phyloP scores from a whole-genome alignment of 2,888 invertebrate genomes.

The Theristus sp. region DNA sequence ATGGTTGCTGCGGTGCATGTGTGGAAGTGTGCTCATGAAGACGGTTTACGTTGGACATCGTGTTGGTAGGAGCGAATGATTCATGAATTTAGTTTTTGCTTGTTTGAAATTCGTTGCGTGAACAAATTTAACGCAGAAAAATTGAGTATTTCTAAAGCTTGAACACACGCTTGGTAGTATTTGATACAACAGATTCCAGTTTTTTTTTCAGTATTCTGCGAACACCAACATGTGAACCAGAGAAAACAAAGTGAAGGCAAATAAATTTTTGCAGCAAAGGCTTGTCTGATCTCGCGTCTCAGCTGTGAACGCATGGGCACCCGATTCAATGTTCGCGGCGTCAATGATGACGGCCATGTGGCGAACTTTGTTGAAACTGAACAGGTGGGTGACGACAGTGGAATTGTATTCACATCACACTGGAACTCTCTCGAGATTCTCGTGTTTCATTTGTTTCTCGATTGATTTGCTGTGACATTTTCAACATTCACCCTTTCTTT shows the following conservation, averaged over 20 bases:
- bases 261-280: conserved; percentile 43
- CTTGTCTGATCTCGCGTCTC: conserved; percentile 80
- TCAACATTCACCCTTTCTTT: conserved; percentile 1
- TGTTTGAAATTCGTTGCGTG: background rate
- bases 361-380: conserved; percentile 99
- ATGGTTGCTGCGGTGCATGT: conserved; percentile 87
- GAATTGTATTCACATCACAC: too few relatives aligned
- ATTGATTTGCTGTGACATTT: conserved; percentile 12
- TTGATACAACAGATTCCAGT: too few relatives aligned
- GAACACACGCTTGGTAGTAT: background rate
- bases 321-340: conserved; percentile 88
- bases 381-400: too few relatives aligned
- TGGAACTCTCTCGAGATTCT: too few relatives aligned
- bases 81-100: background rate
- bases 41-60: conserved; percentile 93
- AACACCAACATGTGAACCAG: too few relatives aligned
- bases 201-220: too few relatives aligned
- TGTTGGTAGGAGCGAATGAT: conserved; percentile 66
- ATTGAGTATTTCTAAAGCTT: too few relatives aligned
- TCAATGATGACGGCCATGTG: conserved; percentile 94
- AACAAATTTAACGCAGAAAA: background rate
- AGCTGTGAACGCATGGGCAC: conserved; percentile 97
- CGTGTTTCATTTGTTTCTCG: conserved; percentile 9
- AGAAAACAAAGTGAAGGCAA: too few relatives aligned
- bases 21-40: conserved; percentile 87